Percentiles rank a stretch among this genome's conserved stretches.
phyloP scores from a whole-genome alignment of 2,797 vertebrate species.

The Enteromius afrohamiltoni region DNA sequence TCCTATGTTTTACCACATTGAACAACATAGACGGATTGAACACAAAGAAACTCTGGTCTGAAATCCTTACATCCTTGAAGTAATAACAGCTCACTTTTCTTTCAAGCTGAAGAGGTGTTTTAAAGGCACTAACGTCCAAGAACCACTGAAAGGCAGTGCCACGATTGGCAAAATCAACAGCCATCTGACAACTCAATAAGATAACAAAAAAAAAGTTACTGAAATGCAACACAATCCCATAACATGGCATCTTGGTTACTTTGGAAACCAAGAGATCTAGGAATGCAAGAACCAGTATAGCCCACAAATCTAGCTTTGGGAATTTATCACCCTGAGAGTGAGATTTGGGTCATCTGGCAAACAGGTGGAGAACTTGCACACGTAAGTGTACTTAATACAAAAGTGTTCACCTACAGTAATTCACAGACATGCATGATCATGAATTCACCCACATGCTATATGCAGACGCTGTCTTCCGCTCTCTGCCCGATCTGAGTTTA shows the following conservation, averaged over 20 bases:
- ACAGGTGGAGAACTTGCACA: conserved; percentile 44
- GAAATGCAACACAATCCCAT: not conserved
- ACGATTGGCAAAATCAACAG: not conserved
- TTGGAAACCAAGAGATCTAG: not conserved
- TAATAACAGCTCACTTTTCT: not conserved
- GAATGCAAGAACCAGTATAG: not conserved
- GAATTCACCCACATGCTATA: conserved; percentile 30
- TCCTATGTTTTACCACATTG: not conserved
- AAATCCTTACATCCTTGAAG: not conserved
- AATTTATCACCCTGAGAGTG: not conserved
- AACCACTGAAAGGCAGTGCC: not conserved
- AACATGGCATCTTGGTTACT: not conserved
- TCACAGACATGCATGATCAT: conserved; percentile 14
- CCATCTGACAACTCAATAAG: not conserved
- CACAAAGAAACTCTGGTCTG: not conserved
- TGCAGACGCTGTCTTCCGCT: not conserved
- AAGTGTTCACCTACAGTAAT: conserved; percentile 6
- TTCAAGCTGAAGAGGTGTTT: not conserved
- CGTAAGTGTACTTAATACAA: not conserved
- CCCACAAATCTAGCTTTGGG: not conserved
- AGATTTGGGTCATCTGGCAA: conserved; percentile 52
- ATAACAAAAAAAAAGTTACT: not conserved
- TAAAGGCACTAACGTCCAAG: not conserved
- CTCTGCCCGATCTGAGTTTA: conserved; percentile 45
- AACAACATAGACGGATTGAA: not conserved